Conservation (phyloP, 2,888 invertebrate genomes). For the Phlogophora meticulosa region DNA sequence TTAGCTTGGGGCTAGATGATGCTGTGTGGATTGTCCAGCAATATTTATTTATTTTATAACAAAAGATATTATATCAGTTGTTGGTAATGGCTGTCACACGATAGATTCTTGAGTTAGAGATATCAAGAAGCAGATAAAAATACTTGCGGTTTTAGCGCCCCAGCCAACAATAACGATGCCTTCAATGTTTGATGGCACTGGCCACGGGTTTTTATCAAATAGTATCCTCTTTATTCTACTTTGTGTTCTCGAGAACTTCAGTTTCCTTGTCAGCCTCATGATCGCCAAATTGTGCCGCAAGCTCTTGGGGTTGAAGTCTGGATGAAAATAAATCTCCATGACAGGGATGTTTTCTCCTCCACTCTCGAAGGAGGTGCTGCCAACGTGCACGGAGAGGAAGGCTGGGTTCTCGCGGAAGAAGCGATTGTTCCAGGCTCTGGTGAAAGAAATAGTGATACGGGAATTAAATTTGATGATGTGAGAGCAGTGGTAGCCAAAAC, state of each 20-base stretch:
- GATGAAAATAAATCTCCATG: slow-evolving; percentile 81
- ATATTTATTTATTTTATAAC: too few species aligned
- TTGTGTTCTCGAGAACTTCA: slow-evolving; percentile 62
- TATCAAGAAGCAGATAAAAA: neutral
- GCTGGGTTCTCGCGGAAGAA: slow-evolving; percentile 84
- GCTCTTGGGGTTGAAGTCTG: slow-evolving; percentile 77
- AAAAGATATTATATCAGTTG: neutral
- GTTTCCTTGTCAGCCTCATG: slow-evolving; percentile 71
- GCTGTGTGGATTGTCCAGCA: too few species aligned
- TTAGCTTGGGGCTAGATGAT: too few species aligned
- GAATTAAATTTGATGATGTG: neutral
- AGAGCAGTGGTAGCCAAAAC: neutral
- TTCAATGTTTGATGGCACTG: slow-evolving; percentile 70
- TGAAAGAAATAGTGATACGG: neutral
- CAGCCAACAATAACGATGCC: slow-evolving; percentile 82
- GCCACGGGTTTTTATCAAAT: slow-evolving; percentile 69
- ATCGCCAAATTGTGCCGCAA: slow-evolving; percentile 80
- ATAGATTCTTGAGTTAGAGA: too few species aligned
- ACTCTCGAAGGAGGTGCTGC: slow-evolving; percentile 74
- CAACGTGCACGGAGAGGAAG: slow-evolving; percentile 80
- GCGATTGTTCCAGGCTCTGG: slow-evolving; percentile 84
- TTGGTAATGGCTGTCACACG: too few species aligned
- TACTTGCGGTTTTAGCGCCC: slow-evolving; percentile 79
- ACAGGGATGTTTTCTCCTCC: slow-evolving; percentile 79
- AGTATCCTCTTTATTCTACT: slow-evolving; percentile 76